Evolutionary conservation across 2,888 invertebrate genomes (phyloP).

Genomic region (Phasia obesa): DNA sequence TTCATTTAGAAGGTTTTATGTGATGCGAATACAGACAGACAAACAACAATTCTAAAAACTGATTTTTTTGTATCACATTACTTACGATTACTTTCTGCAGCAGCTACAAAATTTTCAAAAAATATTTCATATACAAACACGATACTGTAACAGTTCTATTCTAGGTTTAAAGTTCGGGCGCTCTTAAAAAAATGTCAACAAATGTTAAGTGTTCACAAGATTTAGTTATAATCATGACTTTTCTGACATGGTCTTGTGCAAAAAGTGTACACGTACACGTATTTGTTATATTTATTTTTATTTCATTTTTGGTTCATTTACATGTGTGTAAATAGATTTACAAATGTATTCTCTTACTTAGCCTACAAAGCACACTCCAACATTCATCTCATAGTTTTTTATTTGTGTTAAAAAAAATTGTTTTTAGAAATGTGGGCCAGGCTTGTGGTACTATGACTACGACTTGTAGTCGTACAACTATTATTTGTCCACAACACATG

Average conservation of each 20-base stretch:
- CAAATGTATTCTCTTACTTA: constrained; percentile 9
- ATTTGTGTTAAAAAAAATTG: constrained; percentile 33
- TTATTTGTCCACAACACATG: constrained; percentile 36
- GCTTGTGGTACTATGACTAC: neutral
- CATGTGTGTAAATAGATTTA: constrained; percentile 17
- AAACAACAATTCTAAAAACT: no score
- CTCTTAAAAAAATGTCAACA: no score
- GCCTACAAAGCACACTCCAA: neutral
- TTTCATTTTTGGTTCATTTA: constrained; percentile 20
- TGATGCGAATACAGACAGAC: no score
- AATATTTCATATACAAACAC: no score
- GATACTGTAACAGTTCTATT: no score
- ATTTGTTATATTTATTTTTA: no score
- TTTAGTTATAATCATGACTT: constrained; percentile 4
- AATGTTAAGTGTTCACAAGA: neutral
- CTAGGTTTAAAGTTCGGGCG: no score
- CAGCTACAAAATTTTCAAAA: no score
- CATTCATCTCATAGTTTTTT: neutral
- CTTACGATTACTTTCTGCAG: no score
- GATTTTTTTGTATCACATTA: no score
- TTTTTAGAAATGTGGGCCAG: constrained; percentile 65
- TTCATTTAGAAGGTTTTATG: no score
- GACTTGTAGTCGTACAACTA: neutral
- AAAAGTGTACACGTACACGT: neutral
- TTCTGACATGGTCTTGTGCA: constrained; percentile 11